These are phyloP conservation scores for Acrocephalus arundinaceus DNA, from an alignment of 2,113 vertebrate genomes.

Conservation along the genomic window DNA sequence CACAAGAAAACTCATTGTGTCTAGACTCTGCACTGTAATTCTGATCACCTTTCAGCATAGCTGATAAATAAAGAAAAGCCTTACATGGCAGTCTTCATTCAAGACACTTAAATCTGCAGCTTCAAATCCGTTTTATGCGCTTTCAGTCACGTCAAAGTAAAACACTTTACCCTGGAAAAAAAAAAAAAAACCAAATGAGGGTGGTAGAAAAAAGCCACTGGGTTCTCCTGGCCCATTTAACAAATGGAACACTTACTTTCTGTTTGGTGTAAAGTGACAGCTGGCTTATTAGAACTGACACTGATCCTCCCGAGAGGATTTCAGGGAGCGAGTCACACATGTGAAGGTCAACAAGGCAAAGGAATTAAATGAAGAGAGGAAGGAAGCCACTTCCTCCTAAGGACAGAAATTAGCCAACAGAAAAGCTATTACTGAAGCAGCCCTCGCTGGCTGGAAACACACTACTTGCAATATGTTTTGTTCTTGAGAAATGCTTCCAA, in stretches of 20 bases:
- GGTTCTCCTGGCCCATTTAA: conserved; percentile 24
- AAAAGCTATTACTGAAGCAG: background rate
- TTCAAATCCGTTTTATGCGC: background rate
- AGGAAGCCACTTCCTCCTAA: conserved; percentile 13
- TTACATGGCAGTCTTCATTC: conserved; percentile 16
- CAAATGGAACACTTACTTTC: conserved; percentile 58
- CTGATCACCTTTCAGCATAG: background rate
- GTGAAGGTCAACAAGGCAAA: conserved; percentile 58
- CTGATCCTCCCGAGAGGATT: conserved; percentile 67
- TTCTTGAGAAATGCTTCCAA: background rate
- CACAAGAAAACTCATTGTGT: background rate
- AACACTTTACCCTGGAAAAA: background rate
- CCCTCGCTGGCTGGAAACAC: background rate
- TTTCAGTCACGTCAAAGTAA: background rate
- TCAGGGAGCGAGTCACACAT: conserved; percentile 10
- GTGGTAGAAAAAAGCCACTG: background rate
- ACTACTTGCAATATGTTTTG: background rate
- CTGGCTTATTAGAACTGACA: conserved; percentile 61
- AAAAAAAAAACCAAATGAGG: background rate
- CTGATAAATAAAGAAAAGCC: conserved; percentile 19
- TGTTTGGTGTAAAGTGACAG: conserved; percentile 67
- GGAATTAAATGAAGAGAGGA: conserved; percentile 49
- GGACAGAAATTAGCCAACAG: conserved; percentile 7
- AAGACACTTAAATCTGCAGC: conserved; percentile 1
- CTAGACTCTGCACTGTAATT: background rate